These are phyloP conservation scores for Biston betularia DNA, from an alignment of 2,888 invertebrate genomes.

Conservation along the genomic window DNA sequence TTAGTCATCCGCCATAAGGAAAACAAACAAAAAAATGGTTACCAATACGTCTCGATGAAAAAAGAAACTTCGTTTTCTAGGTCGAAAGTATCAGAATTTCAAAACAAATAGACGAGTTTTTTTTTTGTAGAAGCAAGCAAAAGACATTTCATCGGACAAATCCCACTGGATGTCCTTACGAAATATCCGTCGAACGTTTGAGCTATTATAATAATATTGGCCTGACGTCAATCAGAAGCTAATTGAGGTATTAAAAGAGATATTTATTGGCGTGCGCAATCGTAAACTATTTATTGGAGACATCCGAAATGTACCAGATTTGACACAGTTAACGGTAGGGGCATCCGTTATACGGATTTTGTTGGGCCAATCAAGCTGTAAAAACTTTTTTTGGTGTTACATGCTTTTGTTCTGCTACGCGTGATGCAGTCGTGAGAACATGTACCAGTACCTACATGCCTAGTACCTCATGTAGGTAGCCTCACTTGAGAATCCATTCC, in stretches of 20 bases:
- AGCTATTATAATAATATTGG: conserved; percentile 3
- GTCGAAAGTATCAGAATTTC: too few relatives aligned
- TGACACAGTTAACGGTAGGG: conserved; percentile 27
- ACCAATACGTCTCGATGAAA: too few relatives aligned
- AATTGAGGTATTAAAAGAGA: conserved; percentile 21
- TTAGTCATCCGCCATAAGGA: too few relatives aligned
- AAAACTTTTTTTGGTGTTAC: conserved; percentile 2
- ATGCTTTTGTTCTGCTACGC: not conserved
- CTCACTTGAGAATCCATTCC: too few relatives aligned
- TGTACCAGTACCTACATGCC: too few relatives aligned
- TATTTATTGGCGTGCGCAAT: conserved; percentile 24
- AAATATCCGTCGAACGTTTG: not conserved
- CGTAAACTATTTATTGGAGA: conserved; percentile 33
- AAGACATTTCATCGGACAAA: not conserved
- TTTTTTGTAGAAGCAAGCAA: not conserved
- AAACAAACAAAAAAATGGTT: too few relatives aligned
- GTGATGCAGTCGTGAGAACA: not conserved
- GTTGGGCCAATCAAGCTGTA: conserved; percentile 6
- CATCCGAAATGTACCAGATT: conserved; percentile 28
- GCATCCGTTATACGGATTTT: conserved; percentile 1
- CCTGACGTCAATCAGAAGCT: conserved; percentile 34
- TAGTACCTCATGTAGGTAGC: too few relatives aligned
- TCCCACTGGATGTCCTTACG: not conserved
- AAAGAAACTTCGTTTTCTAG: too few relatives aligned
- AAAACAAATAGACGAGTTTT: too few relatives aligned